Evolutionary conservation across 2,113 vertebrate genomes (phyloP), one percentile per base, ranked within the genome.

Genomic region (Phrynosoma blainvillii): DNA sequence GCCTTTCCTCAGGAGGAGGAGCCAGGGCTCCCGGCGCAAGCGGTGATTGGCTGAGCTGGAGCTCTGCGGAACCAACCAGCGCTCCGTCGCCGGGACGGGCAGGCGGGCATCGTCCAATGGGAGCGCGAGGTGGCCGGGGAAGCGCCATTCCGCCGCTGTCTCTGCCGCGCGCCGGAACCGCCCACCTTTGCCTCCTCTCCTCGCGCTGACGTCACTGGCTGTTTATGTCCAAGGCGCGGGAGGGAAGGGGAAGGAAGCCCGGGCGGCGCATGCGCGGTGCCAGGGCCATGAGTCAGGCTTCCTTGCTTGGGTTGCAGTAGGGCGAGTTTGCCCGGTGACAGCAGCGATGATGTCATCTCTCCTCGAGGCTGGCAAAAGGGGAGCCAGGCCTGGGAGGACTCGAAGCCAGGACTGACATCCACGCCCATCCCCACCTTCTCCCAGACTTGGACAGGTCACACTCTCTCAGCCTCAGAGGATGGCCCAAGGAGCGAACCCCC

Each of bases 311-410:
- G 86, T 23, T 52, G 74, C 81, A 3, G 25, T 10, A 71, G 68
- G 81, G 80, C n/a, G 84, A 87, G 13, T 90, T 90, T 87, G 85
- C 85, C 89, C 85, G 54, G 89, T 73, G 89, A 90, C 81, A 87
- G 68, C 75, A 74, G 23, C 62, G 7, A 56, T 85, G 88, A 89
- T 79, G 84, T 82, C 74, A 83, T 71, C 78, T 79, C 25, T 9
- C 54, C 54, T 9, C 52, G 30, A 47, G 77, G 14, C 27, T 78
- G 76, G 76, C 12, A 12, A 12, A 52, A 3, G 2, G 18, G 65
- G 18, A 66, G 65, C 65, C 18, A 18, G 2, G 16, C 20, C 20
- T 5, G 20, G 65, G 65, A 23, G 65, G 20, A 66, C 65, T 23
- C 65, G 18, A 23, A 23, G 1, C 20, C 65, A 20, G 65, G 65